Base-by-base conservation (phyloP, 2,797 vertebrate genomes). In the Periparus ater region DNA sequence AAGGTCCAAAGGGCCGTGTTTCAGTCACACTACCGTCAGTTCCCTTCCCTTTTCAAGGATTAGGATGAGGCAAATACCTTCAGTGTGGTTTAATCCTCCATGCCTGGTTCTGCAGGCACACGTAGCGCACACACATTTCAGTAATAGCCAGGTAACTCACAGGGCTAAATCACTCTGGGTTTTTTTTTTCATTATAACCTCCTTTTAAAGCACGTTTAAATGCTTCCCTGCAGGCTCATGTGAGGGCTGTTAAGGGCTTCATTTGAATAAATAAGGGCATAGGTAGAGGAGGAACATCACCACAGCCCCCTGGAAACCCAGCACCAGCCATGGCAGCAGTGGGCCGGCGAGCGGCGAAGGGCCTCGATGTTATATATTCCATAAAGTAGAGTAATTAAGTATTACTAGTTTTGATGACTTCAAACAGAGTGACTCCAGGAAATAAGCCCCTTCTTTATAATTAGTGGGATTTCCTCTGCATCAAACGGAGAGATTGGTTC, bases 361-460 rank as follows among this genome's bases (percentile, higher is more conserved):
- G 53, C 45, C 66, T 65, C 38, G 0, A 22, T 13, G 78, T 76
- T 94, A 32, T 32, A 63, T 92, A 77, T 79, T 83, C 95, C 92
- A 88, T 87, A 67, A 88, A 95, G 83, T 54, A 44, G 65, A 88
- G 78, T 70, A 77, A 96, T 95, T 94, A 95, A 96, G 84, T 48
- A 38, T 85, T 78, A 54, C 85, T 72, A 65, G 77, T 93, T 93
- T 81, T 80, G 91, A 89, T 88, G 87, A 91, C 94, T 97, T 95
- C 95, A 94, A 95, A 91, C 96, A 74, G 91, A 95, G 94, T 81
- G 94, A 91, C 91, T 95, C 85, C 91, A 92, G 91, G 96, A 95
- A 95, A 96, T 96, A 97, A 97, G 92, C 93, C 95, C 94, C 89
- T 96, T 96, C 94, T 94, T 95, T 82, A 87, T 93, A 96, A 96